These are phyloP conservation scores for Hiodon alosoides DNA, from an alignment of 2,113 vertebrate genomes.

Conservation along the genomic window DNA sequence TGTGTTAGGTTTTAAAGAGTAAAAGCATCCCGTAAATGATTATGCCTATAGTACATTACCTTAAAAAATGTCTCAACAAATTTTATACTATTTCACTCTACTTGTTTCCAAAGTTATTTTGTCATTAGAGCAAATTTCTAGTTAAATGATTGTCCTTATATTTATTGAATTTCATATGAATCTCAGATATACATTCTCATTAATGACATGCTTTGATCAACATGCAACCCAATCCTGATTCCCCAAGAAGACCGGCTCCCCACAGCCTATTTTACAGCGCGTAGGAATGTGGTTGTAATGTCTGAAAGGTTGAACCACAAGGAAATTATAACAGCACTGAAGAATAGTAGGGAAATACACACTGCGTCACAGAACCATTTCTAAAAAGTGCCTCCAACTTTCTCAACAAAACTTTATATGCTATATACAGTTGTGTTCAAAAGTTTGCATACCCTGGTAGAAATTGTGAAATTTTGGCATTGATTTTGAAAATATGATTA, in stretches of 20 bases:
- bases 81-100: background rate
- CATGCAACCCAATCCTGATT: slow-evolving; percentile 3
- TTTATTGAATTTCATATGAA: background rate
- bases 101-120: background rate
- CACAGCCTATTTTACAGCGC: background rate
- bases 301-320: background rate
- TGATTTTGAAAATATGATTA: too few relatives aligned
- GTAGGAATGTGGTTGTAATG: background rate
- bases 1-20: slow-evolving; percentile 1
- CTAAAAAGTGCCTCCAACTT: too few relatives aligned
- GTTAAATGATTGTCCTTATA: background rate
- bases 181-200: slow-evolving; percentile 12
- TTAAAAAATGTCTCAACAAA: slow-evolving; percentile 16
- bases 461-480: too few relatives aligned
- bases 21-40: slow-evolving; percentile 12
- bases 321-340: background rate
- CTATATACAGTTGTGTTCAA: too few relatives aligned
- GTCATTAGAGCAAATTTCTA: background rate
- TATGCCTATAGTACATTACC: background rate
- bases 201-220: slow-evolving; percentile 22
- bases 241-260: background rate
- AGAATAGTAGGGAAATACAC: background rate
- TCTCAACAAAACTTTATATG: too few relatives aligned
- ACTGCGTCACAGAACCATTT: too few relatives aligned
- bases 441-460: too few relatives aligned